These are phyloP conservation scores for Meiosimyza platycephala DNA, from an alignment of 2,888 invertebrate species.

Conservation along the genomic window DNA sequence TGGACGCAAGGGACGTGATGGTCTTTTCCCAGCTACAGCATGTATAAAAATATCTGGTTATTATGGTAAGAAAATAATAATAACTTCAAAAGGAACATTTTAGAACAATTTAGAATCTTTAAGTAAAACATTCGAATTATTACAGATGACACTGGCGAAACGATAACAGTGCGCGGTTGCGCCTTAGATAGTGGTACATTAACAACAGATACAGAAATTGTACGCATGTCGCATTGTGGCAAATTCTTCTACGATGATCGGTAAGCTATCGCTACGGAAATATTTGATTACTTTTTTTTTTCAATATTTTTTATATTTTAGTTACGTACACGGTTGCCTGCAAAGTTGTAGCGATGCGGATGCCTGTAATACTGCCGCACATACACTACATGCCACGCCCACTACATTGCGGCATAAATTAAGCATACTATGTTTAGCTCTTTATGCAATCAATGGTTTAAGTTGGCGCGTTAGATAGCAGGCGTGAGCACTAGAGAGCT, in stretches of 20 bases:
- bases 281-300: not conserved
- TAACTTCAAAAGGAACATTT: too few relatives aligned
- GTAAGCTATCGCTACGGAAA: constrained; percentile 66
- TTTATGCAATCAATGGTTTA: constrained; percentile 27
- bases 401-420: constrained; percentile 22
- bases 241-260: constrained; percentile 89
- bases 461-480: constrained; percentile 37
- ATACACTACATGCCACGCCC: constrained; percentile 3
- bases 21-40: constrained; percentile 95
- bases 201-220: constrained; percentile 96
- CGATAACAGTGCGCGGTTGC: constrained; percentile 91
- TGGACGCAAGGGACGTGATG: constrained; percentile 90
- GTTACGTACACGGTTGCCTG: constrained; percentile 92
- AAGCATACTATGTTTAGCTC: constrained; percentile 25
- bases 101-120: not conserved
- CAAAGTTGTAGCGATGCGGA: constrained; percentile 94
- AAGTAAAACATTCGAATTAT: not conserved
- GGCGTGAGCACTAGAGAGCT: not conserved
- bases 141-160: constrained; percentile 81
- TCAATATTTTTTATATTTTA: constrained; percentile 55
- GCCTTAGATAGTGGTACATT: constrained; percentile 95
- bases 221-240: constrained; percentile 97
- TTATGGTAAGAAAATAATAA: constrained; percentile 74
- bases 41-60: constrained; percentile 95
- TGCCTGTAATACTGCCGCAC: constrained; percentile 78